These are phyloP conservation scores for Tyto alba DNA, from an alignment of 2,113 vertebrate genomes.

Conservation along the genomic window DNA sequence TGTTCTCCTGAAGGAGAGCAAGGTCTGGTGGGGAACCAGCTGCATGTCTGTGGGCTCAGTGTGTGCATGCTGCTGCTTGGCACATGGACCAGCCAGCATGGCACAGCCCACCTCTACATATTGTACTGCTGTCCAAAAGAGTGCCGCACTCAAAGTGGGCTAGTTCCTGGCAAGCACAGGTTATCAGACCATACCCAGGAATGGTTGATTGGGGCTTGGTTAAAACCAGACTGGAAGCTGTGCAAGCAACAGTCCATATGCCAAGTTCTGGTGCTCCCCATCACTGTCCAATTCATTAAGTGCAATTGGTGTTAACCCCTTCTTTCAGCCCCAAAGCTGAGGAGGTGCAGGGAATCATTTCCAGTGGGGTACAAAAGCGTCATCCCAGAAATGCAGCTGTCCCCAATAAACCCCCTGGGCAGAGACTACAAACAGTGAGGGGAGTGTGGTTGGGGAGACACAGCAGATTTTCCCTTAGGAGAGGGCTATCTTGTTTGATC, in stretches of 20 bases:
- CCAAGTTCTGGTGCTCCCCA: not conserved
- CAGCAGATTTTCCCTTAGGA: not conserved
- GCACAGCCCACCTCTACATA: rapidly evolving
- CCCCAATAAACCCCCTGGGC: not conserved
- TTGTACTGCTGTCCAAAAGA: not conserved
- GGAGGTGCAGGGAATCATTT: not conserved
- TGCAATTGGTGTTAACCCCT: not conserved
- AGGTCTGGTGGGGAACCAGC: not conserved
- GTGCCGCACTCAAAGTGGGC: not conserved
- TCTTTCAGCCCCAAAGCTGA: not conserved
- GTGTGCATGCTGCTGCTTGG: not conserved
- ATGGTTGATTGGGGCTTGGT: rapidly evolving
- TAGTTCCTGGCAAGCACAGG: rapidly evolving
- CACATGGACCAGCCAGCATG: rapidly evolving
- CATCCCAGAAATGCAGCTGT: not conserved
- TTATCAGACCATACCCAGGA: not conserved
- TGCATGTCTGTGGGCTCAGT: not conserved
- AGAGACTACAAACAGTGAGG: not conserved
- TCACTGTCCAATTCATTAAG: not conserved
- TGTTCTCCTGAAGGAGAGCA: not conserved
- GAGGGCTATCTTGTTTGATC: not conserved
- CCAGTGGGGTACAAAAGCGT: not conserved
- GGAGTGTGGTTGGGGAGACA: rapidly evolving
- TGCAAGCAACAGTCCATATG: not conserved
- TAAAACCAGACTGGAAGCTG: not conserved